Evolutionary conservation across 2,888 invertebrate genomes (phyloP).

Genomic region (Volucella zonaria): DNA sequence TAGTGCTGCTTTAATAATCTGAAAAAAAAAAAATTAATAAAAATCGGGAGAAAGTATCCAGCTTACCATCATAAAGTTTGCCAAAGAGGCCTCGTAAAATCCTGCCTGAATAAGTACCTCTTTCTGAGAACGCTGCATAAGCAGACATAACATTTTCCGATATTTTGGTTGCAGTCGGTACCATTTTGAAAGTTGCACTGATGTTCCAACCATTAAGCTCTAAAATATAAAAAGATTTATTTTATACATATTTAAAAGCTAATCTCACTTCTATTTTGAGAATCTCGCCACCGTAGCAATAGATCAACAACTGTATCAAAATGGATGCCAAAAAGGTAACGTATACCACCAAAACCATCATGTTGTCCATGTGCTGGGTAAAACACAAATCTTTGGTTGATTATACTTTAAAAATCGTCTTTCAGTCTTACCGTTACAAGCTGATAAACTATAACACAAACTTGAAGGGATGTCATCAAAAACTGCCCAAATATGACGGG

Average conservation of each 20-base stretch:
- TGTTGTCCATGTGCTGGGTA: conserved; percentile 77
- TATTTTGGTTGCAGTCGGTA: conserved; percentile 77
- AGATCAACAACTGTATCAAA: conserved; percentile 80
- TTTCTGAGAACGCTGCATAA: conserved; percentile 79
- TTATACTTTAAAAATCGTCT: background rate
- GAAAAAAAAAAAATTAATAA: background rate
- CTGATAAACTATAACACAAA: conserved; percentile 81
- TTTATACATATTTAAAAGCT: too few relatives aligned
- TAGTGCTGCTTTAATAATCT: conserved; percentile 64
- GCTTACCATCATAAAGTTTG: conserved; percentile 78
- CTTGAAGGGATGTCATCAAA: conserved; percentile 80
- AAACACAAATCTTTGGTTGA: background rate
- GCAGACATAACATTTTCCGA: conserved; percentile 77
- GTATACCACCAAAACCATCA: conserved; percentile 77
- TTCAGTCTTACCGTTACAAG: conserved; percentile 77
- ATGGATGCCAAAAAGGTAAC: conserved; percentile 78
- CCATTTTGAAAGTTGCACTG: conserved; percentile 79
- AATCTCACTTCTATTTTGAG: conserved; percentile 78
- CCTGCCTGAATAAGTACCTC: conserved; percentile 78
- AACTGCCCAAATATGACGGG: conserved; percentile 81
- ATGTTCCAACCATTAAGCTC: conserved; percentile 78
- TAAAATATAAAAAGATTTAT: conserved; percentile 51
- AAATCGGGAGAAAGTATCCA: background rate
- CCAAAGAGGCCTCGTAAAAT: conserved; percentile 80
- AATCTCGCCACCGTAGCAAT: conserved; percentile 81